Base-by-base conservation (phyloP, 2,888 invertebrate species). In the Caenorhabditis parvicauda region DNA sequence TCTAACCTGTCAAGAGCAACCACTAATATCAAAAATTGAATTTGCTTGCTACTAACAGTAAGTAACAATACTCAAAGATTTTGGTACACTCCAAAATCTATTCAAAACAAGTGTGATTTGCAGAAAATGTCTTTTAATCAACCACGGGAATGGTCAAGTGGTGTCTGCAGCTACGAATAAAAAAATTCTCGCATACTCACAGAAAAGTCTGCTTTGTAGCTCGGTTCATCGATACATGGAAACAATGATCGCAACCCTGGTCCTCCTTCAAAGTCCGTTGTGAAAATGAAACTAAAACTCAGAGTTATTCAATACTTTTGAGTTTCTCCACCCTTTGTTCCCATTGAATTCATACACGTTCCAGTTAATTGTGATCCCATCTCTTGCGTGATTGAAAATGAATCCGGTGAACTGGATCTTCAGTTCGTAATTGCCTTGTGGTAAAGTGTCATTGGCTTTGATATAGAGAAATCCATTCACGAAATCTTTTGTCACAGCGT, bases 141-240 rank as follows among this genome's bases (percentile, higher is more conserved):
- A n/a, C n/a, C n/a, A n/a, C n/a, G n/a, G n/a, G n/a, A n/a, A n/a
- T n/a, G n/a, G n/a, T n/a, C n/a, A n/a, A n/a, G n/a, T n/a, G n/a
- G n/a, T n/a, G n/a, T n/a, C n/a, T n/a, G n/a, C n/a, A n/a, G n/a
- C n/a, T n/a, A n/a, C n/a, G n/a, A n/a, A n/a, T n/a, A n/a, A n/a
- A n/a, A n/a, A n/a, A n/a, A 35, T 35, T 35, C 1, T 43, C 19
- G 46, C 2, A 57, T 56, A n/a, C 14, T 12, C 1, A 63, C 47
- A 2, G 21, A 9, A 27, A 57, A 64, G n/a, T 22, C 25, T 19
- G 69, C 64, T 52, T 67, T 72, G 52, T 65, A 70, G 27, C 14
- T 43, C 2, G 70, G 69, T 29, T 72, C 71, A 51, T 72, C 71
- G 48, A 67, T 59, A 45, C 67, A 61, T 17, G 71, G 71, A 14